Conservation (phyloP, 2,113 vertebrate genomes). For the Halcyon malimbica region DNA sequence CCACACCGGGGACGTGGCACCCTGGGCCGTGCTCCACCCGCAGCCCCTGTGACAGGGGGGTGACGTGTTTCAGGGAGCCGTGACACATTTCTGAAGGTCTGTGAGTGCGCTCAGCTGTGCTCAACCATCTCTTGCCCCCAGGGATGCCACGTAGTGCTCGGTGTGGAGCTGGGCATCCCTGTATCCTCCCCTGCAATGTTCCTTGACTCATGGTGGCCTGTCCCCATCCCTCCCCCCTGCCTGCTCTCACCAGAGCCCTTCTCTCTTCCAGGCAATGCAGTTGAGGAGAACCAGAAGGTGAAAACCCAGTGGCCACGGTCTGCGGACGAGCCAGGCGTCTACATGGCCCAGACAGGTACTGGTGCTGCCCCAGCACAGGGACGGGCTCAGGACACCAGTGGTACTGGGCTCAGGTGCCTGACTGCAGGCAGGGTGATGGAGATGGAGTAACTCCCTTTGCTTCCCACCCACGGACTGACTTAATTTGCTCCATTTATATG, state of each 20-base stretch:
- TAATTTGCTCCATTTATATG: slow-evolving; percentile 61
- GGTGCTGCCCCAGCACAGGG: background rate
- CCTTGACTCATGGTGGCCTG: rapidly evolving
- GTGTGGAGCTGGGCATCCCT: background rate
- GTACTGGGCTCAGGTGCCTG: background rate
- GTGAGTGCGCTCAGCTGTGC: background rate
- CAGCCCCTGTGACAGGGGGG: background rate
- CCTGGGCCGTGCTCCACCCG: rapidly evolving
- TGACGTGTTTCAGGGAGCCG: background rate
- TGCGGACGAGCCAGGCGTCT: slow-evolving; percentile 94
- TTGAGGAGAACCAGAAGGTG: slow-evolving; percentile 94
- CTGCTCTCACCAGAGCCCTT: background rate
- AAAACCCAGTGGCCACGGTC: slow-evolving; percentile 97
- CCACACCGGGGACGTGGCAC: rapidly evolving
- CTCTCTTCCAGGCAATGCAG: slow-evolving; percentile 83
- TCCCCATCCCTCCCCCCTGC: background rate
- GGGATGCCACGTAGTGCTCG: rapidly evolving
- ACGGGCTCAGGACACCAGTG: background rate
- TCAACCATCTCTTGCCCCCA: background rate
- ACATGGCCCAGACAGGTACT: slow-evolving; percentile 98
- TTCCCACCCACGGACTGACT: background rate
- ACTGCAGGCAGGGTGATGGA: background rate
- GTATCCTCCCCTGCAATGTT: too few relatives aligned
- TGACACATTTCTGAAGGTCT: rapidly evolving
- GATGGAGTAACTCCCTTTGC: background rate